Base-by-base conservation (phyloP, 2,797 vertebrate species). In the Sebastes iracundus region DNA sequence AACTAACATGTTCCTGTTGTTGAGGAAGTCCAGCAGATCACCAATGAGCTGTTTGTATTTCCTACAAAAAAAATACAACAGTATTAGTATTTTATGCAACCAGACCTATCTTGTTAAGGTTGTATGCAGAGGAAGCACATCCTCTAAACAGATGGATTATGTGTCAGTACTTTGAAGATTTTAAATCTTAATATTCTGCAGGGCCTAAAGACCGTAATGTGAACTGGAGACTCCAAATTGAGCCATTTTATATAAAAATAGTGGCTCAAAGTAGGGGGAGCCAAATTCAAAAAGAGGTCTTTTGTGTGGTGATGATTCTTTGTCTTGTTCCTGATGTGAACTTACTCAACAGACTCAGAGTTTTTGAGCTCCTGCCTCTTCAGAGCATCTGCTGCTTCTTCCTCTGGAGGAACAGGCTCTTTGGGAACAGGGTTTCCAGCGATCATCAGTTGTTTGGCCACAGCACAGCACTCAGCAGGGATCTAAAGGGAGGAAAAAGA, bases 1-100 rank as follows among this genome's bases (percentile, higher is more conserved):
- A 83, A 96, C 98, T 87, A 95, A 99, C 98, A 99, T 91, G 93
- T 99, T 99, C 91, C 97, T 97, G 90, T 99, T 96, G 53, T 94
- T 94, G 84, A 98, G 93, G 83, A 94, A 95, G 65, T 97, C 96
- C 88, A 99, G 94, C 63, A 99, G 95, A 89, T 96, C 96, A 53
- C 94, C 93, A 66, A 99, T 92, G 80, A 99, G 95, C 71, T 96
- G 96, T 86, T 98, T 95, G 85, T 99, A 99, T 90, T 97, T 98
- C 87, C 98, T 99, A 90, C 16, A 72, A 86, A 90, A 76, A 42
- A 91, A 66, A 58, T 25, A 63, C 13, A 80, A 74, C 6, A 67
- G 3, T 49, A 59, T 76, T 42, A 71, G 30, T 27, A 32, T 63
- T 49, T 49, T 58, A 55, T 6, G 7, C 33, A 32, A 22, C 18